A percentile compares a stretch with the other conserved stretches of the same genome.
Evolutionary conservation across 1,140 invertebrate genomes (phyloP).

Genomic region (Orchestia grillus): DNA sequence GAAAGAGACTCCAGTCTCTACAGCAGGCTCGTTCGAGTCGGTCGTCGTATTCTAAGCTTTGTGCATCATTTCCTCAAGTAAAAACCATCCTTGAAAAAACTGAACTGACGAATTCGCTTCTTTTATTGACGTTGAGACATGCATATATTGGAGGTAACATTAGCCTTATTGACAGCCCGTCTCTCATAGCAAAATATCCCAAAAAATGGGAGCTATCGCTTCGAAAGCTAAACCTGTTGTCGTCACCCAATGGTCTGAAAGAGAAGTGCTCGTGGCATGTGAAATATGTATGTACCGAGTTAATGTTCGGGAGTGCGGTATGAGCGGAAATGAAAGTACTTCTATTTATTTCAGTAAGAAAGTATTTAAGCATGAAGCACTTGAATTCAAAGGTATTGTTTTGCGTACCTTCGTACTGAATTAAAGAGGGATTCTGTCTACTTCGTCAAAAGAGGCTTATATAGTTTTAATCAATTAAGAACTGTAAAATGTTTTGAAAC

Average conservation of each 20-base stretch:
- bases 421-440: no score
- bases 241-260: background rate
- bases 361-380: no score
- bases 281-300: background rate
- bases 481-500: no score
- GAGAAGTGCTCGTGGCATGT: background rate
- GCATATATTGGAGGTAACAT: constrained; percentile 32
- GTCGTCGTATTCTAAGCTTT: background rate
- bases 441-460: no score
- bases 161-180: constrained; percentile 41
- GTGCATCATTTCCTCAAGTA: background rate
- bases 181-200: constrained; percentile 25
- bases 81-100: background rate
- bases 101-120: background rate
- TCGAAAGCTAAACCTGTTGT: background rate
- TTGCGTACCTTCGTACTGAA: no score
- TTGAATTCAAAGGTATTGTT: no score
- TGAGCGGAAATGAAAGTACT: no score
- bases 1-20: background rate
- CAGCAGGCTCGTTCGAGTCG: background rate
- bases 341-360: no score
- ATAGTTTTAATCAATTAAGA: no score
- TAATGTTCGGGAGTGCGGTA: background rate
- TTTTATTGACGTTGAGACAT: constrained; percentile 12
- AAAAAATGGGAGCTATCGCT: background rate